Evolutionary conservation across 2,888 invertebrate species (phyloP).

Genomic region (Drosophila borborema): DNA sequence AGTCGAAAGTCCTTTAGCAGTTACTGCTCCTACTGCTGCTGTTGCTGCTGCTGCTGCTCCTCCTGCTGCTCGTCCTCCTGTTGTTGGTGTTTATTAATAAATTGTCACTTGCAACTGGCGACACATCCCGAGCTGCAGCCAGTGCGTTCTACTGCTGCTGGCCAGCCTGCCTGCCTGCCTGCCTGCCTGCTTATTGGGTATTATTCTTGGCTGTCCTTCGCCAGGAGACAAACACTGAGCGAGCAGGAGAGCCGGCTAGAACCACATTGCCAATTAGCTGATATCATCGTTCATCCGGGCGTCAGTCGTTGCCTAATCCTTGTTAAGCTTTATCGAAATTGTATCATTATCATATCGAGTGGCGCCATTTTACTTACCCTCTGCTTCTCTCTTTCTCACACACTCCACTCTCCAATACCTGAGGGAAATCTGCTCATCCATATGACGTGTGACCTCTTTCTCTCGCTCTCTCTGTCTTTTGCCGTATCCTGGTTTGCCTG

Average conservation of each 20-base stretch:
- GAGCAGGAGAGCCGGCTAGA: not conserved
- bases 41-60: not conserved
- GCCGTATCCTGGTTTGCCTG: constrained; percentile 18
- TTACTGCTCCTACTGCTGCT: not conserved
- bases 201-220: constrained; percentile 42
- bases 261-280: constrained; percentile 69
- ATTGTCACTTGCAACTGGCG: constrained; percentile 76
- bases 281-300: constrained; percentile 69
- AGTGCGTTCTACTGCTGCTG: constrained; percentile 17
- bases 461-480: not conserved
- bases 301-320: constrained; percentile 57
- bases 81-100: constrained; percentile 73
- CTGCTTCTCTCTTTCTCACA: not conserved
- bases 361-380: constrained; percentile 55
- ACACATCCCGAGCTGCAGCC: constrained; percentile 17
- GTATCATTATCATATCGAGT: constrained; percentile 79
- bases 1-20: constrained; percentile 17
- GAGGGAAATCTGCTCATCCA: constrained; percentile 66
- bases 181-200: constrained; percentile 47
- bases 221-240: constrained; percentile 1
- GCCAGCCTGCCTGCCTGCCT: not conserved
- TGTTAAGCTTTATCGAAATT: constrained; percentile 76
- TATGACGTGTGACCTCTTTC: constrained; percentile 25
- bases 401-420: constrained; percentile 56
- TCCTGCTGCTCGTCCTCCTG: not conserved